Conservation (phyloP, 2,113 vertebrate species). For the Candoia aspera region DNA sequence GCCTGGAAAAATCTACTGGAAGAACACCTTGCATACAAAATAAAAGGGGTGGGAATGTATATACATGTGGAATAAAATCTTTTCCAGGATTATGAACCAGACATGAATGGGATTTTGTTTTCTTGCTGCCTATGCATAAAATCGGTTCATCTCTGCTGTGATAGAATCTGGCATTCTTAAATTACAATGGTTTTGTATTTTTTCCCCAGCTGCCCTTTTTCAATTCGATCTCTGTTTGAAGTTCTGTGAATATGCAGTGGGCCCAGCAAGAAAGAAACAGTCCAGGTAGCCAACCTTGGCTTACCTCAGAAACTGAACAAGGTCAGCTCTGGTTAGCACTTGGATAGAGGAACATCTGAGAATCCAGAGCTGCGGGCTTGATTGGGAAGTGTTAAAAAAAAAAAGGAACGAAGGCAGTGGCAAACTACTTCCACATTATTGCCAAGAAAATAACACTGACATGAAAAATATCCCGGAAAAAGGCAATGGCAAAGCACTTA, state of each 20-base stretch:
- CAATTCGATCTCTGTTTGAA: constrained; percentile 36
- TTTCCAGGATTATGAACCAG: constrained; percentile 31
- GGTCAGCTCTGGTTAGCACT: not conserved
- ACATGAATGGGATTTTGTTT: constrained; percentile 32
- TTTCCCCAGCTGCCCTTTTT: constrained; percentile 39
- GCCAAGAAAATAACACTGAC: not conserved
- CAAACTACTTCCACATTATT: not conserved
- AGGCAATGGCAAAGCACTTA: not conserved
- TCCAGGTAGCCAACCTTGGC: too few species aligned
- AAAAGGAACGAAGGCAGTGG: not conserved
- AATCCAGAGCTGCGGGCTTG: not conserved
- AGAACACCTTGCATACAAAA: not conserved
- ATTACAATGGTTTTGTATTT: rapidly evolving
- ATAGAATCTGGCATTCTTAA: constrained; percentile 28
- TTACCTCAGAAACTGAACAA: too few species aligned
- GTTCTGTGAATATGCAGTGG: not conserved
- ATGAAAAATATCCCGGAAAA: not conserved
- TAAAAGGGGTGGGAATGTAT: not conserved
- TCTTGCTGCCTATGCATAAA: constrained; percentile 29
- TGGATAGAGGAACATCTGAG: not conserved
- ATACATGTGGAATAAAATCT: not conserved
- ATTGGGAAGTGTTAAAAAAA: not conserved
- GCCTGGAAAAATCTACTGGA: not conserved
- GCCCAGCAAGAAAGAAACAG: not conserved
- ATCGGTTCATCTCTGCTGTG: rapidly evolving